These are phyloP conservation scores for Teleiodes luculella DNA, from an alignment of 2,888 invertebrate genomes.

Conservation along the genomic window DNA sequence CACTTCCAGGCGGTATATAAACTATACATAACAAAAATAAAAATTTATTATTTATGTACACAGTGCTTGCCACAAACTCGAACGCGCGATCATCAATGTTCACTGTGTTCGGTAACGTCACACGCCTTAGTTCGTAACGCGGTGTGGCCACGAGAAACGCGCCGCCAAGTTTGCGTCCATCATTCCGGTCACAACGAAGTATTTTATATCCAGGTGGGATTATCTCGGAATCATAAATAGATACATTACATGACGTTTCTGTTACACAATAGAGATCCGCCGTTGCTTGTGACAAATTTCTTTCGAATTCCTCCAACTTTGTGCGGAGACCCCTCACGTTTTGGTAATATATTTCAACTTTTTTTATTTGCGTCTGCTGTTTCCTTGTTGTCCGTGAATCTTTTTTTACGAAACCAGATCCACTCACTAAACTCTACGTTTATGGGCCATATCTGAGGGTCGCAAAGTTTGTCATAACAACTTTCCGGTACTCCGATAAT, in stretches of 20 bases:
- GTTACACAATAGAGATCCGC: neutral
- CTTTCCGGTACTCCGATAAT: slow-evolving; percentile 26
- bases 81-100: neutral
- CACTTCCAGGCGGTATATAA: neutral
- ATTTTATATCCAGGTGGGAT: slow-evolving; percentile 8
- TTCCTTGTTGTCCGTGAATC: slow-evolving; percentile 3
- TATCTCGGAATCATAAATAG: neutral
- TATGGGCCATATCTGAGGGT: neutral
- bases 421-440: slow-evolving; percentile 28
- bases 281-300: neutral
- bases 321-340: neutral
- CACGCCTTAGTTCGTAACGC: slow-evolving; percentile 12
- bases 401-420: slow-evolving; percentile 28
- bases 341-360: neutral
- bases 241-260: neutral
- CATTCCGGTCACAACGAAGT: slow-evolving; percentile 17
- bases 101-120: neutral
- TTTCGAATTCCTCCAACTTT: neutral
- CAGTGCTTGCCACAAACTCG: neutral
- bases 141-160: slow-evolving; percentile 18
- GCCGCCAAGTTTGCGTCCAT: slow-evolving; percentile 2
- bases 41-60: neutral
- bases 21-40: neutral
- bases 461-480: slow-evolving; percentile 21
- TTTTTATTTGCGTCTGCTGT: no score